These are phyloP conservation scores for Therioaphis trifolii DNA, from an alignment of 2,888 invertebrate species.

Conservation along the genomic window DNA sequence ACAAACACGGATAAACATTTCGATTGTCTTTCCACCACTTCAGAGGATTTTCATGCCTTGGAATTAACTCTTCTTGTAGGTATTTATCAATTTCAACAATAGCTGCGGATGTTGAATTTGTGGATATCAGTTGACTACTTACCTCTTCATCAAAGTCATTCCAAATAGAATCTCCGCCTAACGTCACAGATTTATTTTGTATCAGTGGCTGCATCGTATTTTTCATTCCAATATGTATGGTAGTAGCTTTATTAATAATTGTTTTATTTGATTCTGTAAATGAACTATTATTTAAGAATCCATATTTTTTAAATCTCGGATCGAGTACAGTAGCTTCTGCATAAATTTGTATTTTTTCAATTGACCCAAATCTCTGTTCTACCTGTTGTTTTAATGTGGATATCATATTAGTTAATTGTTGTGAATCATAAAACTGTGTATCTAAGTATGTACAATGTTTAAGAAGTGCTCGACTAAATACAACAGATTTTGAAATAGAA, in stretches of 20 bases:
- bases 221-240: constrained; percentile 21
- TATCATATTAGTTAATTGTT: not conserved
- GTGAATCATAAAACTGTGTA: no score
- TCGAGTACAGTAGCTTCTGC: constrained; percentile 50
- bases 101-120: constrained; percentile 58
- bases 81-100: constrained; percentile 64
- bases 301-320: constrained; percentile 55
- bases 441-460: constrained; percentile 5
- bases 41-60: constrained; percentile 63
- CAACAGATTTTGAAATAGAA: constrained; percentile 51
- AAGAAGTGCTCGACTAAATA: constrained; percentile 33
- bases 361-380: constrained; percentile 49
- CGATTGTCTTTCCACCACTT: constrained; percentile 65
- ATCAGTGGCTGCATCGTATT: not conserved
- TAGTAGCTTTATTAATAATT: not conserved
- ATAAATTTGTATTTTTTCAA: constrained; percentile 57
- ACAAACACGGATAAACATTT: constrained; percentile 64
- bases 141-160: not conserved
- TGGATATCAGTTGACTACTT: not conserved
- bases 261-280: not conserved
- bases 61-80: constrained; percentile 62
- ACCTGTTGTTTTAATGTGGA: constrained; percentile 54
- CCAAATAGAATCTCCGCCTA: not conserved
- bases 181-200: no score
- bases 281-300: no score